phyloP scores from a whole-genome alignment of 2,797 vertebrate species.

The Hemitrygon akajei region DNA sequence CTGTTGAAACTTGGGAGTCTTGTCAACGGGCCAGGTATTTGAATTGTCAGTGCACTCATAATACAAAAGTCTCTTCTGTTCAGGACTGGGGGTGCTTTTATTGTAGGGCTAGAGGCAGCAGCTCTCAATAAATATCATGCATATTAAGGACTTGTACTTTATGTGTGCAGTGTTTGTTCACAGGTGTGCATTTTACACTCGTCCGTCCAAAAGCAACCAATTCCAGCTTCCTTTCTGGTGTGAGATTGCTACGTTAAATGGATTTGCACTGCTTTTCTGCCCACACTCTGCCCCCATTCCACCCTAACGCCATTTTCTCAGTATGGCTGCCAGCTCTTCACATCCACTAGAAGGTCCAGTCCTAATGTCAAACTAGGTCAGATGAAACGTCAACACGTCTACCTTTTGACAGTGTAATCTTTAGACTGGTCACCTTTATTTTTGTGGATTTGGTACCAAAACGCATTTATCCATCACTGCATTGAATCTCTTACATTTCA shows the following conservation, averaged over 20 bases:
- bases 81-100: too few relatives aligned
- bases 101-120: too few relatives aligned
- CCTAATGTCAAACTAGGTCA: neutral
- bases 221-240: neutral
- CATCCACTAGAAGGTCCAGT: neutral
- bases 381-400: neutral
- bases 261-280: neutral
- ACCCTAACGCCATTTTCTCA: neutral
- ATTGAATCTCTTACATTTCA: neutral
- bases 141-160: too few relatives aligned
- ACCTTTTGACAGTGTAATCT: neutral
- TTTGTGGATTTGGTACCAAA: neutral
- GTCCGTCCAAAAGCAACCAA: too few relatives aligned
- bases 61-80: neutral
- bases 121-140: too few relatives aligned
- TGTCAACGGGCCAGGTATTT: neutral
- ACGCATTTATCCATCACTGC: neutral
- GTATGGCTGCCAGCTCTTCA: neutral
- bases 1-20: neutral
- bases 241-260: neutral
- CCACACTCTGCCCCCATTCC: neutral
- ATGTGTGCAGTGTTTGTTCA: too few relatives aligned
- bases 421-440: neutral
- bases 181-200: too few relatives aligned
- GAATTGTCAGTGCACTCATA: neutral